Base-by-base conservation (phyloP, 2,888 invertebrate species). In the Caradrina kadenii region DNA sequence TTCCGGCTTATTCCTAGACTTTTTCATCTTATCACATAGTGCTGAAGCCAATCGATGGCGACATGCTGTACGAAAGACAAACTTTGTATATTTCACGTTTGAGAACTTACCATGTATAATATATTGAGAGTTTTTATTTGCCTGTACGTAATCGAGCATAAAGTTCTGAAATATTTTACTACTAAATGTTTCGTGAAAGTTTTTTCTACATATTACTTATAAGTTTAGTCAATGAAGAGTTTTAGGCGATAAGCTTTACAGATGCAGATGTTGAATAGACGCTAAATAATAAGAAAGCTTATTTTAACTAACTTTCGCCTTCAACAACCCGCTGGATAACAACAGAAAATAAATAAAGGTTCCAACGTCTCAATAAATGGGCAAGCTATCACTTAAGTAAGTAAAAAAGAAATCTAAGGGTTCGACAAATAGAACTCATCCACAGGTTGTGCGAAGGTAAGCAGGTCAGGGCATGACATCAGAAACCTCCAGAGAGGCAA, bases 401-500 rank as follows among this genome's bases (percentile, higher is more conserved):
- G 10, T 45, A 22, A 67, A 45, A 70, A 66, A 55, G 21, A 17
- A 56, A 60, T 19, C 39, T 31, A 52, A 62, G 54, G 22, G n/a
- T 56, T 49, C 55, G 22, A 63, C 39, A 45, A 59, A 75, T 60
- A 56, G 21, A 59, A 13, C 50, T 64, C 58, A 75, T 82, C 73
- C 75, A 65, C 79, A 78, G 81, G 83, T 83, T 78, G 81, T 82
- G 61, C 56, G 67, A 74, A 83, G 81, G 84, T 83, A 84, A 86
- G 83, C 80, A 84, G 85, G 84, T 83, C 86, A 85, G 81, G 76
- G 82, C 86, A 84, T 82, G 81, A 76, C 82, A 76, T 81, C 80
- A 85, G 78, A 79, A 87, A 76, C 85, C 90, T 87, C 88, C 69
- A 61, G 88, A 87, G 89, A 88, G 80, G 79, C 78, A 81, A 85